These are phyloP conservation scores for Pseudorhombus dupliciocellatus DNA, from an alignment of 2,113 vertebrate genomes.

Conservation along the genomic window DNA sequence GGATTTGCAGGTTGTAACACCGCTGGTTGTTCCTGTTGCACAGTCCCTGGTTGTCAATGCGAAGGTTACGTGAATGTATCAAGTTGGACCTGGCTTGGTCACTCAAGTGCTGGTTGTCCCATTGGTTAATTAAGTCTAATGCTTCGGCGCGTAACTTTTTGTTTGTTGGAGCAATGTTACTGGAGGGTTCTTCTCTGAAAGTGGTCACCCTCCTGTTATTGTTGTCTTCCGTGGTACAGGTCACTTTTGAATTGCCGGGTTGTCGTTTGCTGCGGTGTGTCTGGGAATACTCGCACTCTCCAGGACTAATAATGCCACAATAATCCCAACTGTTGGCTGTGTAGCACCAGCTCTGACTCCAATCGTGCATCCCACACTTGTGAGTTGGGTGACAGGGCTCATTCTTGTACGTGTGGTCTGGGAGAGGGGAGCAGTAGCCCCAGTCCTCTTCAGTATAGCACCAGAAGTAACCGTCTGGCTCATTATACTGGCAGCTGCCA, in stretches of 20 bases:
- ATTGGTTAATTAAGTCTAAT: not conserved
- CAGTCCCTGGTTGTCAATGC: not conserved
- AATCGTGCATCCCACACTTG: not conserved
- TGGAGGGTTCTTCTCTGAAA: too few species aligned
- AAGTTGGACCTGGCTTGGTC: not conserved
- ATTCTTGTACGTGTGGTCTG: not conserved
- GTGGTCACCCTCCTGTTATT: not conserved
- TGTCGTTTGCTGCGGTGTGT: not conserved
- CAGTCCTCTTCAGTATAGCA: not conserved
- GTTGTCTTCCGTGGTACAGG: not conserved
- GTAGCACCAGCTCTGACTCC: not conserved
- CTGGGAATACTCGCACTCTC: not conserved
- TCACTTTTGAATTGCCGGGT: not conserved
- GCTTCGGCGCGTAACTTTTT: not conserved
- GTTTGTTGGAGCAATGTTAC: too few species aligned
- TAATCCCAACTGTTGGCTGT: not conserved
- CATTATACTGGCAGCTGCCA: not conserved
- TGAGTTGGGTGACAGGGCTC: not conserved
- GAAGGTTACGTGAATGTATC: not conserved
- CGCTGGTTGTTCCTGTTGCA: not conserved
- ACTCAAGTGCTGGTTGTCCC: not conserved
- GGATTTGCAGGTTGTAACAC: constrained; percentile 9
- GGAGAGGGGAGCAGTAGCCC: constrained; percentile 8
- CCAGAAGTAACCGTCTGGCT: not conserved
- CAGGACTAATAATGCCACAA: not conserved